phyloP scores from a whole-genome alignment of 2,113 vertebrate genomes.

The Trichomycterus rosablanca region DNA sequence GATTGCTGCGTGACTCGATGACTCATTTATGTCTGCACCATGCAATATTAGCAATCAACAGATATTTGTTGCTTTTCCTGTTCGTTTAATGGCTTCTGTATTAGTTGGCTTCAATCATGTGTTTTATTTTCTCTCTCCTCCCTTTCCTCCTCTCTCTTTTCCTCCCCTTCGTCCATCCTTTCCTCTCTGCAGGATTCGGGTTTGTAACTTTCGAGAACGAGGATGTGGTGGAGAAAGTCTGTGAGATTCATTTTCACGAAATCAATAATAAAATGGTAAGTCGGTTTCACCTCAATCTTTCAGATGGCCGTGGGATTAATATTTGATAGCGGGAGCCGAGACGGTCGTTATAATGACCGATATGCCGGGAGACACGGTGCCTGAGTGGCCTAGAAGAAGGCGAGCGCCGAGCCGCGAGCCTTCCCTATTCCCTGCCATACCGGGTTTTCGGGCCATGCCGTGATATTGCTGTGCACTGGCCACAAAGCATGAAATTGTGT shows the following conservation, averaged over 20 bases:
- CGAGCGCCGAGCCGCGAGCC: conserved; percentile 17
- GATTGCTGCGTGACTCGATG: conserved; percentile 35
- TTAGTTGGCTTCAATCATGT: conserved; percentile 41
- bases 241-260: conserved; percentile 92
- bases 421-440: conserved; percentile 25
- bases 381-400: conserved; percentile 13
- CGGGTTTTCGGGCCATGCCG: conserved; percentile 26
- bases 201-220: conserved; percentile 91
- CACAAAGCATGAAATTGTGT: conserved; percentile 60
- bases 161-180: conserved; percentile 11
- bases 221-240: conserved; percentile 92
- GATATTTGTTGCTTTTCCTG: conserved; percentile 47
- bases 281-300: conserved; percentile 52
- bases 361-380: conserved; percentile 18
- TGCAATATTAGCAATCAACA: conserved; percentile 46
- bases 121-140: conserved; percentile 20
- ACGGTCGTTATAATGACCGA: conserved; percentile 15
- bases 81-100: conserved; percentile 40
- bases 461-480: conserved; percentile 50
- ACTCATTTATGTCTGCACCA: conserved; percentile 36
- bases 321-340: conserved; percentile 42
- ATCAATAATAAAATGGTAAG: conserved; percentile 97
- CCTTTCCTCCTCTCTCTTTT: conserved; percentile 1
- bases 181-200: conserved; percentile 73
- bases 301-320: conserved; percentile 48